Base-by-base conservation (phyloP, 2,888 invertebrate species). In the Cybosia mesomella region DNA sequence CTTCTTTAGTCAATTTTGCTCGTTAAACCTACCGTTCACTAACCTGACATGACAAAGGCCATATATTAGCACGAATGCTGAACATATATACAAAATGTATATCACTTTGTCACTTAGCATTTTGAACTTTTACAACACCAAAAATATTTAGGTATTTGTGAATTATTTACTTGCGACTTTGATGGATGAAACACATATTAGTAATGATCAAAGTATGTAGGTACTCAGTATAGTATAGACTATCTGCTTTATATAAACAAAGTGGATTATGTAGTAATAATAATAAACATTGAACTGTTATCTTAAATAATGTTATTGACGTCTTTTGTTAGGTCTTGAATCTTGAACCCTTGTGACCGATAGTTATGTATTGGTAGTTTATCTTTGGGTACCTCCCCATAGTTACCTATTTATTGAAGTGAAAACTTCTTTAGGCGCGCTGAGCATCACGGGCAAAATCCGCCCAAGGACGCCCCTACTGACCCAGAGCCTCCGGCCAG, bases 271-370 rank as follows among this genome's bases (percentile, higher is more conserved):
- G 39, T 72, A 79, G 67, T 43, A 22, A 13, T 22, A 55, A 22
- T 82, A 81, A 76, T 85, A 81, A 85, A 85, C 89, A 85, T 89
- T 89, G 89, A 18, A 85, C 80, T 83, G 84, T 91, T 92, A 92
- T 92, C 92, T 49, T 28, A 28, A n/a, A n/a, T n/a, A 82, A 88
- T 88, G 89, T 85, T 89, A 89, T 87, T 91, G 91, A 92, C 91
- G 85, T 88, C 80, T 72, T 53, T 58, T 43, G 79, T 76, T 74
- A 71, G 78, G 76, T 80, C 71, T 76, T 72, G 68, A 74, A 65
- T 60, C 71, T 76, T 72, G 67, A 74, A 64, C 68, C 64, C 21
- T 60, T 32, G 28, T 61, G n/a, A 63, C 24, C 28, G 9, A 34
- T 58, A 55, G 2, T 8, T 21, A 28, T 24, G 57, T 64, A 55